Evolutionary conservation across 2,888 invertebrate genomes (phyloP).

Genomic region (Drosophila sordidula): DNA sequence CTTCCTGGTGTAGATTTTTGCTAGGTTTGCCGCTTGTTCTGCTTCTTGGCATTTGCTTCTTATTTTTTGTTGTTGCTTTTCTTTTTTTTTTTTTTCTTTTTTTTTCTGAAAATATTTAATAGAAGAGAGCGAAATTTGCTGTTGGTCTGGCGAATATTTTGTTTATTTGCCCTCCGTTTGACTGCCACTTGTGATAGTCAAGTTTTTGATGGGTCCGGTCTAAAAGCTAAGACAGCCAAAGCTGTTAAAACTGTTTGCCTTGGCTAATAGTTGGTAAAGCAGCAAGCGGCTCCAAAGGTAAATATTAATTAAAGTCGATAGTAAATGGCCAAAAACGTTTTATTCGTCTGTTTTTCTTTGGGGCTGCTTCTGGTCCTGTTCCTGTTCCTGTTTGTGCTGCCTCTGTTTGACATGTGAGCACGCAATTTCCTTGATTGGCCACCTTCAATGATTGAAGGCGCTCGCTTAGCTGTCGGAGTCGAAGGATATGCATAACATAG

Average conservation of each 20-base stretch:
- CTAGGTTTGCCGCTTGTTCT: slow-evolving; percentile 69
- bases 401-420: slow-evolving; percentile 77
- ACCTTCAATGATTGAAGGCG: slow-evolving; percentile 70
- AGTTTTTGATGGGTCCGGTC: slow-evolving; percentile 55
- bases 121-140: slow-evolving; percentile 58
- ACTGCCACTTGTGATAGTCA: slow-evolving; percentile 52
- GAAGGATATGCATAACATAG: slow-evolving; percentile 63
- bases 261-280: slow-evolving; percentile 70
- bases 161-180: slow-evolving; percentile 76
- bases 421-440: slow-evolving; percentile 80
- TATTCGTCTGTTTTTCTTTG: slow-evolving; percentile 52
- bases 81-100: slow-evolving; percentile 25
- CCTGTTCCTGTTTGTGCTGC: slow-evolving; percentile 7
- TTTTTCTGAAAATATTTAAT: slow-evolving; percentile 62
- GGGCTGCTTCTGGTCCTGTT: background rate
- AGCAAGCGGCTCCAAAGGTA: slow-evolving; percentile 55
- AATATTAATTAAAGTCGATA: slow-evolving; percentile 82
- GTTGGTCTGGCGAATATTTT: slow-evolving; percentile 62
- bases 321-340: slow-evolving; percentile 80
- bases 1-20: slow-evolving; percentile 79
- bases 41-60: slow-evolving; percentile 48
- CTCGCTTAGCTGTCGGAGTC: slow-evolving; percentile 61
- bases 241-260: slow-evolving; percentile 79
- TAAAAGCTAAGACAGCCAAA: slow-evolving; percentile 71
- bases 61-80: slow-evolving; percentile 26